phyloP scores from a whole-genome alignment of 2,888 invertebrate species.

The Erebia epiphron region DNA sequence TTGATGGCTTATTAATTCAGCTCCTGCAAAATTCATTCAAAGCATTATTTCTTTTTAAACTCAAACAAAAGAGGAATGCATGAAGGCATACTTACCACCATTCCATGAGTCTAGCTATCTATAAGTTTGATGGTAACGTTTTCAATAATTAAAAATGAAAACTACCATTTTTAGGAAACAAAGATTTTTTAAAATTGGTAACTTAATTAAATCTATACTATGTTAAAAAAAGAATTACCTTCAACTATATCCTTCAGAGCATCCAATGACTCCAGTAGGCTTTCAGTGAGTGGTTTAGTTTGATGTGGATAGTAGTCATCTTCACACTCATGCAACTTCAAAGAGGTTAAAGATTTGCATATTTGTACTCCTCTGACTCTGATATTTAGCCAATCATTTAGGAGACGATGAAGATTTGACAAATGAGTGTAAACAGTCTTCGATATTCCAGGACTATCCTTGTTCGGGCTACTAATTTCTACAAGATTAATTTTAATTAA shows the following conservation, averaged over 20 bases:
- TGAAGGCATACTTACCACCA: too few relatives aligned
- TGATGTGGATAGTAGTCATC: constrained; percentile 65
- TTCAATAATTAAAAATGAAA: too few relatives aligned
- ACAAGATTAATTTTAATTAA: constrained; percentile 44
- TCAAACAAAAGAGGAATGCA: too few relatives aligned
- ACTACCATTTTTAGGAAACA: too few relatives aligned
- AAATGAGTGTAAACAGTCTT: constrained; percentile 70
- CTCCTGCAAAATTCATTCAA: constrained; percentile 48
- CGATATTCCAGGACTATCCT: constrained; percentile 62
- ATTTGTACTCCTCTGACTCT: constrained; percentile 62
- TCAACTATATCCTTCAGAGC: constrained; percentile 58
- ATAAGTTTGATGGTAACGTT: too few relatives aligned
- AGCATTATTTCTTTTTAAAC: too few relatives aligned
- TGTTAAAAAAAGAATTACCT: constrained; percentile 53
- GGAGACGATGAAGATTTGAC: constrained; percentile 57
- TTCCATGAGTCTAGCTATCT: too few relatives aligned
- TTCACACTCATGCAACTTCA: constrained; percentile 65
- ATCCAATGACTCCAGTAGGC: constrained; percentile 55
- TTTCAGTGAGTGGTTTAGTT: constrained; percentile 56
- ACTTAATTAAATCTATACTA: too few relatives aligned
- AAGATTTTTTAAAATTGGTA: too few relatives aligned
- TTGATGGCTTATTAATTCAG: constrained; percentile 56
- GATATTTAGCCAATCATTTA: constrained; percentile 64
- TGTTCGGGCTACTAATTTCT: constrained; percentile 65
- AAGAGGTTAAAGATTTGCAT: constrained; percentile 56